Percentiles rank a stretch among this genome's conserved stretches.
phyloP scores from a whole-genome alignment of 2,888 invertebrate species.

The Andrena bicolor region DNA sequence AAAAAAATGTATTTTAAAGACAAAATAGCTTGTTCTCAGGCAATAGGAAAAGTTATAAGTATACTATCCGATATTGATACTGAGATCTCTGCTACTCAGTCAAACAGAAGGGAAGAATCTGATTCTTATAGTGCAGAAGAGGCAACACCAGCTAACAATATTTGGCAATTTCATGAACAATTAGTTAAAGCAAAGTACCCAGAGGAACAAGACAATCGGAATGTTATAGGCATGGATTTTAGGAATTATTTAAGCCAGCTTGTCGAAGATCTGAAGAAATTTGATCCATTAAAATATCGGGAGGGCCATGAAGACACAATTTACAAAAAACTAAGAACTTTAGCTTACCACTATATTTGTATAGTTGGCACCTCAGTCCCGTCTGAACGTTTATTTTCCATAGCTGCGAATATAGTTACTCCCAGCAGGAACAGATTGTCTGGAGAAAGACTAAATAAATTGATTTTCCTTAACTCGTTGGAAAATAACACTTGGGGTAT shows the following conservation, averaged over 20 bases:
- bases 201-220: neutral
- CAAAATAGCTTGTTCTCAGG: no score
- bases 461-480: neutral
- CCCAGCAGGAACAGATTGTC: neutral
- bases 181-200: conserved; percentile 9
- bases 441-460: conserved; percentile 1
- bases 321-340: neutral
- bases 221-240: neutral
- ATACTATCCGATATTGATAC: no score
- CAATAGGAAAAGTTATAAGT: no score
- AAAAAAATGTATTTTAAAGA: no score
- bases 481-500: neutral
- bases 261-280: neutral
- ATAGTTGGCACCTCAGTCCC: conserved; percentile 3
- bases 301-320: neutral
- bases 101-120: neutral
- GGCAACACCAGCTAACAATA: neutral
- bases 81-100: neutral
- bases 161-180: conserved; percentile 1
- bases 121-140: neutral
- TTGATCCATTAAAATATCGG: neutral
- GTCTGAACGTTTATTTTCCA: conserved; percentile 3
- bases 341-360: neutral
- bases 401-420: conserved; percentile 13
- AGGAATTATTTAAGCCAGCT: neutral